A percentile compares a stretch with the other conserved stretches of the same genome.
Conservation (phyloP, 2,113 vertebrate species). For the Rhombomys opimus region DNA sequence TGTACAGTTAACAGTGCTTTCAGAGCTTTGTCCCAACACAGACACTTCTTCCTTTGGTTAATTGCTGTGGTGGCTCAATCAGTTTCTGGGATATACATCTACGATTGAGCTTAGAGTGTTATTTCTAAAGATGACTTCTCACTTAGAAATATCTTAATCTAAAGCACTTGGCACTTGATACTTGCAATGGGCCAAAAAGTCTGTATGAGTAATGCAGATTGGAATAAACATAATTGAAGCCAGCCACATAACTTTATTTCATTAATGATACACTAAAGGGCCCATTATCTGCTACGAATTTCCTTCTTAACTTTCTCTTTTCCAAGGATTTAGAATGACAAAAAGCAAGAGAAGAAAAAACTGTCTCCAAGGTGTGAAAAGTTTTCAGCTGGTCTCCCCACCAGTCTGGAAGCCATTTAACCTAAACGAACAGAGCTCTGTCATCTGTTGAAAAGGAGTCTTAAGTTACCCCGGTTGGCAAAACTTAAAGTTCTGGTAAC, state of each 20-base stretch:
- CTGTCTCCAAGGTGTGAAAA: not conserved
- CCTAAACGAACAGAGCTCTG: not conserved
- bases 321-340: not conserved
- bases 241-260: not conserved
- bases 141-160: not conserved
- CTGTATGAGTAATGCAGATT: slow-evolving; percentile 4
- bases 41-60: not conserved
- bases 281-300: not conserved
- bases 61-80: not conserved
- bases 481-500: slow-evolving; percentile 21
- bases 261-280: not conserved
- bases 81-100: not conserved
- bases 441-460: not conserved
- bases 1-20: not conserved
- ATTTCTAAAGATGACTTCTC: not conserved
- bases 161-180: not conserved
- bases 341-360: slow-evolving; percentile 11
- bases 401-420: not conserved
- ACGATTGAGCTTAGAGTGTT: not conserved
- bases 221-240: not conserved
- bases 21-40: not conserved
- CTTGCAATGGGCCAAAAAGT: not conserved
- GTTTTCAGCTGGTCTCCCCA: not conserved
- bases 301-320: not conserved
- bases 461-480: slow-evolving; percentile 18